Percentiles rank a stretch among this genome's conserved stretches.
These are phyloP conservation scores for Solea solea DNA, from an alignment of 2,113 vertebrate species.

Conservation along the genomic window DNA sequence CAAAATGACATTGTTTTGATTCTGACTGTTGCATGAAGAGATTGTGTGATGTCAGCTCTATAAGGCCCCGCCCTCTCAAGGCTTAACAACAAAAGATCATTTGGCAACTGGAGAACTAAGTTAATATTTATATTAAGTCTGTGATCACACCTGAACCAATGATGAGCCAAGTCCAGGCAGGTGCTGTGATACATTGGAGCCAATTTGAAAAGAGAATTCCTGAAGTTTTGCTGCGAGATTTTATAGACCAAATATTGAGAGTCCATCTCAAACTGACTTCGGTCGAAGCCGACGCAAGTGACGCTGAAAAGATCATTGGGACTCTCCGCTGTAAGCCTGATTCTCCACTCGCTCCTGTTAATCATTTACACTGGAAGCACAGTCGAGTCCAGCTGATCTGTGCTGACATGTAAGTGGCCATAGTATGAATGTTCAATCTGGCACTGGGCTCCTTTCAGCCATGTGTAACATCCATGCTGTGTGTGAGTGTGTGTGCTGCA, in stretches of 20 bases:
- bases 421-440: conserved; percentile 62
- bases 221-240: conserved; percentile 8
- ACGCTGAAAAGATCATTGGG: conserved; percentile 26
- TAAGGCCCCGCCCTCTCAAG: no score
- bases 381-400: conserved; percentile 58
- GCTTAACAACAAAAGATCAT: no score
- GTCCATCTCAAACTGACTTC: conserved; percentile 42
- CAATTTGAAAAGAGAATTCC: conserved; percentile 27
- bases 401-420: conserved; percentile 59
- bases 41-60: no score
- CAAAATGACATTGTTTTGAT: no score
- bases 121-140: no score
- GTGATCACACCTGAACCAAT: conserved; percentile 28
- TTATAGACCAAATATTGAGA: conserved; percentile 38
- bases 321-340: conserved; percentile 49
- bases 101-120: no score
- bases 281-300: conserved; percentile 40
- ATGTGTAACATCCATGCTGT: conserved; percentile 47
- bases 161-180: conserved; percentile 38
- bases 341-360: conserved; percentile 56
- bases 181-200: conserved; percentile 27
- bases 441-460: conserved; percentile 46
- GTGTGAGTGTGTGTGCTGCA: conserved; percentile 18
- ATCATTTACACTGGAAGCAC: conserved; percentile 41
- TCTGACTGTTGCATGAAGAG: no score